These are phyloP conservation scores for Muscicapa comitata DNA, from an alignment of 2,797 vertebrate species.

Conservation along the genomic window DNA sequence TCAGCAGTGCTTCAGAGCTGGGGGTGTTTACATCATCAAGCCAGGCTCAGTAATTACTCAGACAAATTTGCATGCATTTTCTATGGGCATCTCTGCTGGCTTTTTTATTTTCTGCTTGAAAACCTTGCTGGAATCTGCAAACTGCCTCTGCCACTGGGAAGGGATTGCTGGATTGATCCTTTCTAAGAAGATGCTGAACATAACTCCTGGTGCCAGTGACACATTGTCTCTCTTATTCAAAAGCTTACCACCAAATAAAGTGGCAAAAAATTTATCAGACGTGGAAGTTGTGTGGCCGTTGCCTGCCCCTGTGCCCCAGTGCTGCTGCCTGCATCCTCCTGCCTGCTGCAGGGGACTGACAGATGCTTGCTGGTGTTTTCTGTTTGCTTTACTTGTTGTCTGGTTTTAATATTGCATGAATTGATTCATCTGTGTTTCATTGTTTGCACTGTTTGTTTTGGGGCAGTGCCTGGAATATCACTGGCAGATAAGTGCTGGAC, in stretches of 20 bases:
- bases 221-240: not conserved
- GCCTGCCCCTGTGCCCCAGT: accelerated
- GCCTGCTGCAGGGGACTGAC: not conserved
- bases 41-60: not conserved
- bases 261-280: not conserved
- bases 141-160: not conserved
- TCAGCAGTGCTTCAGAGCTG: not conserved
- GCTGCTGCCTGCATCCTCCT: not conserved
- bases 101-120: not conserved
- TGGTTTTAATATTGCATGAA: not conserved
- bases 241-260: not conserved
- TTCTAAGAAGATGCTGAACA: not conserved
- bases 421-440: not conserved
- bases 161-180: not conserved
- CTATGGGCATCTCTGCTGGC: not conserved
- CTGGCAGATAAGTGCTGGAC: not conserved
- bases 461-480: not conserved
- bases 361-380: not conserved
- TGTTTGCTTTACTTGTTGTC: not conserved
- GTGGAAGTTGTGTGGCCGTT: accelerated
- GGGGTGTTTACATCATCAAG: not conserved
- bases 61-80: slow-evolving; percentile 12
- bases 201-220: not conserved
- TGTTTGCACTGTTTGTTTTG: not conserved
- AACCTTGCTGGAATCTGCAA: not conserved